Percentiles rank a stretch among this genome's conserved stretches.
Conservation (phyloP, 2,113 vertebrate genomes). For the Neofelis nebulosa region DNA sequence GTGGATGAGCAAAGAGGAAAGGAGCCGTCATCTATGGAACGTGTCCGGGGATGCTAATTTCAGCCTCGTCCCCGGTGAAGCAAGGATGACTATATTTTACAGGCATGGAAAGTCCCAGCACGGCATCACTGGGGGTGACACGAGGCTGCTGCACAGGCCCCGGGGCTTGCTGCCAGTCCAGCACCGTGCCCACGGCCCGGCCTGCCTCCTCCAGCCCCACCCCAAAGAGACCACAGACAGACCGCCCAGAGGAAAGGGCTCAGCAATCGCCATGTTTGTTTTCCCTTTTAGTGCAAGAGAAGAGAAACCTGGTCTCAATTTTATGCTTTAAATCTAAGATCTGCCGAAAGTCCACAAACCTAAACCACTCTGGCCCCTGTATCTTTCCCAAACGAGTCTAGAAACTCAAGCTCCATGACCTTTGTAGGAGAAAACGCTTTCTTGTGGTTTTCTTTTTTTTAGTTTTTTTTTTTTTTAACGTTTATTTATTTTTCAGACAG, state of each 20-base stretch:
- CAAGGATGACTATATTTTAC: neutral
- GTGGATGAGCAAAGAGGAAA: neutral
- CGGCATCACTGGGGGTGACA: neutral
- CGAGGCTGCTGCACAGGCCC: too few species aligned
- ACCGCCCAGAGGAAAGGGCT: neutral
- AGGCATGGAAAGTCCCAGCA: neutral
- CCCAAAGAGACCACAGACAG: neutral
- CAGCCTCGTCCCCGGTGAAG: neutral
- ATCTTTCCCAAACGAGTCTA: neutral
- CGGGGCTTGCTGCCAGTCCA: neutral
- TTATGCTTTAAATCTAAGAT: constrained; percentile 16
- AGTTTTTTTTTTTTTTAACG: too few species aligned
- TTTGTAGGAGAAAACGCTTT: neutral
- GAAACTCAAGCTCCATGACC: neutral
- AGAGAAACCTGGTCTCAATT: constrained; percentile 19
- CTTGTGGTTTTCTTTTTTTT: constrained; percentile 24
- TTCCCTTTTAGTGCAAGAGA: neutral
- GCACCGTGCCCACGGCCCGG: rapidly evolving
- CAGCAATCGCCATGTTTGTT: neutral
- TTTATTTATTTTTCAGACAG: too few species aligned
- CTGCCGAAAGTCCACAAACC: neutral
- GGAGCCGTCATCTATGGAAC: rapidly evolving
- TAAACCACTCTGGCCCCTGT: neutral
- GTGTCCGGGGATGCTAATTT: too few species aligned
- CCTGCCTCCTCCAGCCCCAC: neutral